Conservation (phyloP, 2,113 vertebrate species). For the Dipodomys ordii region DNA sequence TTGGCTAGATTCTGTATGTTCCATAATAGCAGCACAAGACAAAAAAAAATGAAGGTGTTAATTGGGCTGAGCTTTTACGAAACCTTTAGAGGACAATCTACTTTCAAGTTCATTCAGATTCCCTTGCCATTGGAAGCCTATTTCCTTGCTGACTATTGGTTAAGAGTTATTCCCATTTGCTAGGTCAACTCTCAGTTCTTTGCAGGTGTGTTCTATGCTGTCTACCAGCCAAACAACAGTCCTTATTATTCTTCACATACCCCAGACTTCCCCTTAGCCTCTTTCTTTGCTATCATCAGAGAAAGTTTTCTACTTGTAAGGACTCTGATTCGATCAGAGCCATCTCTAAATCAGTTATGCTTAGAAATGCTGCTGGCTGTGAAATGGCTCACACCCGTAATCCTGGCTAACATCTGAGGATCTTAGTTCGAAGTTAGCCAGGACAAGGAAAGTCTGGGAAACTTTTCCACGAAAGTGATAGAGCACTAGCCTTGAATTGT, state of each 20-base stretch:
- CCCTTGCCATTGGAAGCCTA: not conserved
- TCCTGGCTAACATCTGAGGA: no score
- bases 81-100: not conserved
- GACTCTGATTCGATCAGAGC: no score
- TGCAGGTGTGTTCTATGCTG: not conserved
- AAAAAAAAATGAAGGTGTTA: slow-evolving; percentile 11
- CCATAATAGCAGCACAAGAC: not conserved
- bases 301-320: not conserved
- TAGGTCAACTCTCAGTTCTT: not conserved
- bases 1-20: not conserved
- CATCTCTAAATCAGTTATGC: not conserved
- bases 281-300: not conserved
- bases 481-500: no score
- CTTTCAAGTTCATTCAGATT: not conserved
- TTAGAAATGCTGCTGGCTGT: no score
- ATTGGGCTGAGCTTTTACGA: not conserved
- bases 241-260: not conserved
- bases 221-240: not conserved
- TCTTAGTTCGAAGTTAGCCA: no score
- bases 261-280: not conserved
- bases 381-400: no score
- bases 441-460: no score
- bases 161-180: not conserved
- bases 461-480: no score
- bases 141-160: not conserved